Evolutionary conservation across 2,888 invertebrate species (phyloP).

Genomic region (Melitaea athalia): DNA sequence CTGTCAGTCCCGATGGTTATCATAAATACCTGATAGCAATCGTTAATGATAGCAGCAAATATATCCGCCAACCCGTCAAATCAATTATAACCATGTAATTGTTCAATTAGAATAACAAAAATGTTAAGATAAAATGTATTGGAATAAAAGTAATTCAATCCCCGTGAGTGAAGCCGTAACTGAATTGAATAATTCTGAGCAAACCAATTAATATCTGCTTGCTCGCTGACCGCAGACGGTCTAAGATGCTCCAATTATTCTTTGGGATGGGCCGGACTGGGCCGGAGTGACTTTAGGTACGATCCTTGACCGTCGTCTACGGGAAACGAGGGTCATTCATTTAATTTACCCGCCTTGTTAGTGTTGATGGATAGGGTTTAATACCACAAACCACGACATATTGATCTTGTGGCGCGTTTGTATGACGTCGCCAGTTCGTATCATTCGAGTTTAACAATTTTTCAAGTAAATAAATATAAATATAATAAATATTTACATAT

Average conservation of each 20-base stretch:
- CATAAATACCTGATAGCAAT: no score
- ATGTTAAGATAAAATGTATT: neutral
- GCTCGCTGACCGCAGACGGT: constrained; percentile 44
- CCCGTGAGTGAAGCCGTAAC: constrained; percentile 33
- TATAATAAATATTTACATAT: no score
- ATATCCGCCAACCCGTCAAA: no score
- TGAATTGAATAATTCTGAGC: constrained; percentile 45
- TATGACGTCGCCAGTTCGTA: neutral
- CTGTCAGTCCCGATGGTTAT: no score
- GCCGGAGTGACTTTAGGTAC: constrained; percentile 45
- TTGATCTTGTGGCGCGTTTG: constrained; percentile 21
- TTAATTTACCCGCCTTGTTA: constrained; percentile 43
- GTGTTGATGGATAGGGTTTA: constrained; percentile 33
- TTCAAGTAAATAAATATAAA: no score
- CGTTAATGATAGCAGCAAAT: no score
- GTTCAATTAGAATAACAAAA: no score
- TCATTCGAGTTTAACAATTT: neutral
- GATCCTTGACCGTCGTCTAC: constrained; percentile 47
- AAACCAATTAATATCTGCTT: constrained; percentile 51
- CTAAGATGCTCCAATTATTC: constrained; percentile 51
- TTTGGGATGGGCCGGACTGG: constrained; percentile 44
- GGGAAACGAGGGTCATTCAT: constrained; percentile 47
- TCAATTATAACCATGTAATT: no score
- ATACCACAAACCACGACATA: constrained; percentile 20
- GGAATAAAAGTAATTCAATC: constrained; percentile 15